phyloP scores from a whole-genome alignment of 2,888 invertebrate species.

The Lymantria monacha region DNA sequence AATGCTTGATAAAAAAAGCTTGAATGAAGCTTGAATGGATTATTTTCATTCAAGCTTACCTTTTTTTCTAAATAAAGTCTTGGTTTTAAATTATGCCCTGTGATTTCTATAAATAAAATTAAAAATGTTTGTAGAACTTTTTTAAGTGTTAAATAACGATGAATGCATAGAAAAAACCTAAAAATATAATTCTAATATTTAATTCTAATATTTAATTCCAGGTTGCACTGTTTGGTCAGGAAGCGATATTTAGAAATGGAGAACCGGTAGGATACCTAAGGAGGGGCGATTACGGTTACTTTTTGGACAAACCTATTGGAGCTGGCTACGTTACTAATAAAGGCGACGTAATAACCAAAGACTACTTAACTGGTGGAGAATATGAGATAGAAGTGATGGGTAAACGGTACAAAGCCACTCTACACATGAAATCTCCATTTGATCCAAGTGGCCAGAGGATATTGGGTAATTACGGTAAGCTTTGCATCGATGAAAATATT shows the following conservation, averaged over 20 bases:
- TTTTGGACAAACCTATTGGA: constrained; percentile 79
- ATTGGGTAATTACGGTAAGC: constrained; percentile 84
- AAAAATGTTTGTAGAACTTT: too few relatives aligned
- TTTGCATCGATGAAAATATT: constrained; percentile 59
- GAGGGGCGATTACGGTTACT: constrained; percentile 89
- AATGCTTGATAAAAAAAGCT: too few relatives aligned
- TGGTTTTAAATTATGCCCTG: too few relatives aligned
- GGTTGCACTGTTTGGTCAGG: constrained; percentile 91
- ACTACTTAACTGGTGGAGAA: constrained; percentile 85
- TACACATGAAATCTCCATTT: constrained; percentile 89
- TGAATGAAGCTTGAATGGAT: too few relatives aligned
- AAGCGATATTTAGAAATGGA: constrained; percentile 91
- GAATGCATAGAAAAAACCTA: too few relatives aligned
- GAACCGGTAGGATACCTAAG: constrained; percentile 90
- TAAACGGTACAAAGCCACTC: constrained; percentile 85
- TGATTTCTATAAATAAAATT: too few relatives aligned
- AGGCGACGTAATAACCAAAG: constrained; percentile 83
- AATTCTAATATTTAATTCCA: constrained; percentile 47
- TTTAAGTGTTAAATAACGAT: too few relatives aligned
- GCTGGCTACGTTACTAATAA: constrained; percentile 83
- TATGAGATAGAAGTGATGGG: constrained; percentile 93
- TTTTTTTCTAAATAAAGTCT: too few relatives aligned
- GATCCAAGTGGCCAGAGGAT: constrained; percentile 90
- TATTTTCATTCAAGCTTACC: too few relatives aligned
- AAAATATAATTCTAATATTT: not conserved